Conservation (phyloP, 2,113 vertebrate species). For the Phainopepla nitens region DNA sequence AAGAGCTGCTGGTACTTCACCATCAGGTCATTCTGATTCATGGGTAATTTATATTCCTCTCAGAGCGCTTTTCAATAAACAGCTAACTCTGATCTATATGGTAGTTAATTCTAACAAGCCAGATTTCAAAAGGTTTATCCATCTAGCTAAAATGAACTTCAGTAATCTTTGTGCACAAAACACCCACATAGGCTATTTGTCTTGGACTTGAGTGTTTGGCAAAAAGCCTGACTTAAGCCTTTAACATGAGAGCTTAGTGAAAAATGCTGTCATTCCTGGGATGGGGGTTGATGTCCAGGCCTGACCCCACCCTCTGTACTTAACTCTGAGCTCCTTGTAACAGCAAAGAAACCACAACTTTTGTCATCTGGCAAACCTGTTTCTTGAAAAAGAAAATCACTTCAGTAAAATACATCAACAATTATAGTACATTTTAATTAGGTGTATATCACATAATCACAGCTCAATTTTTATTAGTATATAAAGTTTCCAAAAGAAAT, state of each 20-base stretch:
- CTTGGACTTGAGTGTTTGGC: slow-evolving; percentile 73
- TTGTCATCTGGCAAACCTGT: slow-evolving; percentile 82
- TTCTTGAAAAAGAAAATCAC: slow-evolving; percentile 72
- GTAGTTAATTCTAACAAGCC: slow-evolving; percentile 40
- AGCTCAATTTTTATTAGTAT: slow-evolving; percentile 47
- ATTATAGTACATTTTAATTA: slow-evolving; percentile 79
- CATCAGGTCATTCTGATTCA: background rate
- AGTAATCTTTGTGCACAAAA: slow-evolving; percentile 67
- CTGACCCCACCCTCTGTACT: slow-evolving; percentile 68
- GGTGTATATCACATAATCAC: slow-evolving; percentile 74
- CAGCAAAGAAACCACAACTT: slow-evolving; percentile 75
- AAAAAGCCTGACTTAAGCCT: slow-evolving; percentile 67
- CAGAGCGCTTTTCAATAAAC: slow-evolving; percentile 33
- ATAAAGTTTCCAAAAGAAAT: slow-evolving; percentile 36
- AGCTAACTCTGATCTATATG: slow-evolving; percentile 46
- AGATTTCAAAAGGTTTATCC: slow-evolving; percentile 70
- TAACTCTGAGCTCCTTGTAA: slow-evolving; percentile 77
- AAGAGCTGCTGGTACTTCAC: background rate
- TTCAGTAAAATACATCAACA: slow-evolving; percentile 82
- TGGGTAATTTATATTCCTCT: background rate
- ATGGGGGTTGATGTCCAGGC: slow-evolving; percentile 66
- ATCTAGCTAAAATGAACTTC: slow-evolving; percentile 67
- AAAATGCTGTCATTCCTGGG: slow-evolving; percentile 67
- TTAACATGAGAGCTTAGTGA: slow-evolving; percentile 66
- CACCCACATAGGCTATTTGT: slow-evolving; percentile 74